Evolutionary conservation across 1,140 invertebrate genomes (phyloP), one percentile per base, ranked within the genome.

Genomic region (Argopecten irradians): DNA sequence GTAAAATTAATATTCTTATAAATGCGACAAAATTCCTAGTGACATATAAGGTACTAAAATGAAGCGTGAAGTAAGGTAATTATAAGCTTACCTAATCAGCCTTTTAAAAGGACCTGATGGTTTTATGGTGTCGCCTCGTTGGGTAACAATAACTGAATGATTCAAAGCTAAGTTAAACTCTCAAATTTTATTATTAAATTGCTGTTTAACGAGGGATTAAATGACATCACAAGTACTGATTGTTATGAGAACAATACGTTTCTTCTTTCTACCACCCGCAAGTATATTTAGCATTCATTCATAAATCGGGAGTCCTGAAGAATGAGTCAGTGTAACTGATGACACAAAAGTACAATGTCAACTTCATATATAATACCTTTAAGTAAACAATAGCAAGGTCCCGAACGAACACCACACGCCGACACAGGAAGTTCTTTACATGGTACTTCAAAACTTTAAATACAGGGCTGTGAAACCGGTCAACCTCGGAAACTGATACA

Each of bases 171-270:
- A 71, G n/a, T 1, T 71, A 0, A n/a, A 71, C 55, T 71, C 8
- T 71, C 55, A 5, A 71, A 71, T 71, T 71, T 71, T 71, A 71
- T 71, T 71, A 71, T 71, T 28, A 71, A 71, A 71, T 71, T 71
- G 11, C 55, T 71, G 55, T 71, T 71, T 71, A 71, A 71, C 55
- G n/a, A 71, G 55, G 55, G 55, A 71, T 71, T 71, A 71, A 71
- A 71, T 71, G 55, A 71, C 55, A 71, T 71, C 55, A 71, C 55
- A 71, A 71, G 55, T 71, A 28, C 55, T 71, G 7, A 71, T 71
- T 71, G 55, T 71, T 71, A 71, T 46, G 55, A 71, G 55, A 71
- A 71, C 55, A 71, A 71, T 71, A 71, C 55, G n/a, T 71, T 3
- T 16, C 22, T 71, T 71, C 55, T 71, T 71, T 71, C 28, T 71